Conservation (phyloP, 2,113 vertebrate species). For the Gopherus flavomarginatus region DNA sequence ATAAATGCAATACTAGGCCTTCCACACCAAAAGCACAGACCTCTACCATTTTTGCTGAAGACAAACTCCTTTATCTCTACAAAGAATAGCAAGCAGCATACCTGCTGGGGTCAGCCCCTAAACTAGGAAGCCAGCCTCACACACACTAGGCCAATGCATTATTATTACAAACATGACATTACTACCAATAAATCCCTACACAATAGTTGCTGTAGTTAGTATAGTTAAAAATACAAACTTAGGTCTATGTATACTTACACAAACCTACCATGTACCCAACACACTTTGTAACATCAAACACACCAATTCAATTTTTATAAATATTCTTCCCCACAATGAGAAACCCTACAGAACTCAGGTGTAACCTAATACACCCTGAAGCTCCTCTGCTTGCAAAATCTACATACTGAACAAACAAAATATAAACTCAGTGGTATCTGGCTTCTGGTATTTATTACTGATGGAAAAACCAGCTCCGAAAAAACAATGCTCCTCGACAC, state of each 20-base stretch:
- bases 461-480: neutral
- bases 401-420: neutral
- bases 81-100: neutral
- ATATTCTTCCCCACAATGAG: neutral
- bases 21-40: neutral
- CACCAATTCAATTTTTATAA: neutral
- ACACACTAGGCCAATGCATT: neutral
- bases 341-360: neutral
- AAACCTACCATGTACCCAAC: neutral
- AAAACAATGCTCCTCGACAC: neutral
- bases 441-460: neutral
- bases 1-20: neutral
- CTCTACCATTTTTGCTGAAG: neutral
- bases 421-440: neutral
- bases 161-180: neutral
- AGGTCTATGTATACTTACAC: neutral
- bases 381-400: neutral
- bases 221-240: neutral
- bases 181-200: neutral
- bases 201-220: neutral
- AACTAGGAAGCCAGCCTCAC: neutral
- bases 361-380: neutral
- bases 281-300: neutral
- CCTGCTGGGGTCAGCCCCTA: neutral
- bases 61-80: neutral